Base-by-base conservation (phyloP, 2,888 invertebrate species). In the Drosophila paranaensis region DNA sequence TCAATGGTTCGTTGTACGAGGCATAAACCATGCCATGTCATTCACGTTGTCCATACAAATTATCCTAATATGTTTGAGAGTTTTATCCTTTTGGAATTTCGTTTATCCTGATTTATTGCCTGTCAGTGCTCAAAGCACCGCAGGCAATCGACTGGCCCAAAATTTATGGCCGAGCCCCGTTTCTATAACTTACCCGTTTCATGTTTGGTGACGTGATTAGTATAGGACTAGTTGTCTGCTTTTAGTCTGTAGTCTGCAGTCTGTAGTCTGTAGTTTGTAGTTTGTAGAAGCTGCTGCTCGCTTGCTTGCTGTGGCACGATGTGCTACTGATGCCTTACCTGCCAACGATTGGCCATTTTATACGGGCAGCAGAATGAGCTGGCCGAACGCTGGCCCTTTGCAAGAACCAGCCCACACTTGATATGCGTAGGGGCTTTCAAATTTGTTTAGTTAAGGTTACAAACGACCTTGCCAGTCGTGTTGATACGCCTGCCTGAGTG, bases 381-480 rank as follows among this genome's bases (percentile, higher is more conserved):
- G 53, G 46, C 57, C 73, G 70, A 39, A 46, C 57, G 61, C 54
- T 48, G 53, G 46, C 57, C 73, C 66, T 45, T 45, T 69, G 64
- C 50, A 50, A 89, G 82, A 85, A 80, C 76, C 73, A 70, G 88
- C 70, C 68, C 78, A 77, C 88, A 86, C 58, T 78, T 71, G 89
- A 88, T 88, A 89, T 74, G 86, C 74, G 55, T 61, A 42, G 73
- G 63, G 74, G 82, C 90, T 90, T 90, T 90, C 91, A 87, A 89
- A 87, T 91, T 88, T 82, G 78, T 80, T 80, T 78, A 84, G 88
- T 82, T 91, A 86, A 74, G 73, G 84, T 90, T 90, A 90, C 90
- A 90, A 81, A 76, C 88, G 88, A 90, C 90, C 90, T 90, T 90
- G 72, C 55, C 25, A 20, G 63, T 43, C n/a, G 61, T 39, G 61